Evolutionary conservation across 2,797 vertebrate genomes (phyloP).

Genomic region (Chaetodon trifasciatus): DNA sequence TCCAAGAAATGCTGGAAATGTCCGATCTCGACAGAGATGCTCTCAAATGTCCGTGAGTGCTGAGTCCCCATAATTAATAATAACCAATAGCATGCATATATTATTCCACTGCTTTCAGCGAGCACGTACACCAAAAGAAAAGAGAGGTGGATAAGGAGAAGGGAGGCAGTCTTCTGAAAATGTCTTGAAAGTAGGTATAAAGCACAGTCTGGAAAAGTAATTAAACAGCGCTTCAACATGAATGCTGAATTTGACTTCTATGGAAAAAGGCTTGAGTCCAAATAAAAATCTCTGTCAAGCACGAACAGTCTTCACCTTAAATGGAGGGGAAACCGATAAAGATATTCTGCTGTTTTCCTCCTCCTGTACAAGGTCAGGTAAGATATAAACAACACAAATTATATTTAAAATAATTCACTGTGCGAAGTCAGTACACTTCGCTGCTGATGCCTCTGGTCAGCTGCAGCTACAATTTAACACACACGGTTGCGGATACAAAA

Average conservation of each 20-base stretch:
- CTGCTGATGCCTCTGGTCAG: not conserved
- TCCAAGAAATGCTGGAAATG: constrained; percentile 82
- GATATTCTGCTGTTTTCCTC: constrained; percentile 12
- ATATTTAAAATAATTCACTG: not conserved
- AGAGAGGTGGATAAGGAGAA: constrained; percentile 70
- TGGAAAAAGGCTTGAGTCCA: constrained; percentile 73
- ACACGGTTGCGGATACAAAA: not conserved
- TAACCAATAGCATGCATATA: constrained; percentile 76
- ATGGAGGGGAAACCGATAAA: constrained; percentile 60
- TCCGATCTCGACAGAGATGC: constrained; percentile 74
- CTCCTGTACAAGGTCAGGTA: constrained; percentile 1
- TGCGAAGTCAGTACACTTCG: not conserved
- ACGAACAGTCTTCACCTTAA: constrained; percentile 56
- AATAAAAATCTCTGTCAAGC: constrained; percentile 62
- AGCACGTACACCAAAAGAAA: constrained; percentile 60
- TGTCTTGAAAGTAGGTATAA: constrained; percentile 65
- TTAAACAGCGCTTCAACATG: constrained; percentile 77
- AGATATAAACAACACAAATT: not conserved
- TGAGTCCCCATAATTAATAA: constrained; percentile 79
- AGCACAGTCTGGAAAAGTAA: constrained; percentile 80
- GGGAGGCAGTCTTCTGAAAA: constrained; percentile 67
- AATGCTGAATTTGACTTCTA: constrained; percentile 67
- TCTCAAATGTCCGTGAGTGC: constrained; percentile 70
- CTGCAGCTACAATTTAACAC: not conserved
- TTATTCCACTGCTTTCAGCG: constrained; percentile 79